Evolutionary conservation across 2,113 vertebrate genomes (phyloP), one percentile per base, ranked within the genome.

Genomic region (Azemiops feae): DNA sequence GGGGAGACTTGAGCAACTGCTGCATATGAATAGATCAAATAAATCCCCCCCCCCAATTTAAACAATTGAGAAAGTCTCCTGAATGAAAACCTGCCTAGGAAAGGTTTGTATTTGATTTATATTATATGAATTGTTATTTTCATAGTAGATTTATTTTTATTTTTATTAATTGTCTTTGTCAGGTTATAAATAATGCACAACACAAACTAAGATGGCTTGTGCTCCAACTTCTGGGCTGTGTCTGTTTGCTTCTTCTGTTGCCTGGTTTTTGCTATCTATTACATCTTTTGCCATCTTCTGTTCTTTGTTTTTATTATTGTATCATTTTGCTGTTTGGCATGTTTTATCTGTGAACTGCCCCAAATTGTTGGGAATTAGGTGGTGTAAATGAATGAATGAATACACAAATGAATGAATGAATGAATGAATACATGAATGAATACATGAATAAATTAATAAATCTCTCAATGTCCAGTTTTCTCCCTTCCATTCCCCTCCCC

Each of bases 121-220:
- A 12, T 89, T 89, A 57, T 89, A 5, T 20, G 30, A 16, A 88
- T 53, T 53, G 87, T n/a, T 55, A 39, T 89, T 89, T 89, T 60
- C 22, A 89, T 16, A 34, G 6, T 18, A 57, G 39, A 89, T 14
- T 34, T 69, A 64, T 50, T 87, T 87, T 11, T 52, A 87, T 89
- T 45, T 34, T 45, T 88, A 6, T 52, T 60, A 89, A 57, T 25
- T n/a, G 10, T 52, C 9, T 55, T 88, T 8, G 87, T n/a, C 27
- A 47, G 20, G 9, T 53, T 55, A 88, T 88, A 53, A 81, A 81
- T 81, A 39, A 81, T 81, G 34, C 39, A 94, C 1, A 94, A 74
- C 47, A 93, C 60, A 92, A 53, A 52, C 89, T 90, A 74, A 96
- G 93, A 58, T 55, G 54, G 74, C 0, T 30, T 92, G 94, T 90